Percentiles rank a stretch among this genome's conserved stretches.
These are phyloP conservation scores for Seira ritae DNA, from an alignment of 2,888 invertebrate genomes.

Conservation along the genomic window DNA sequence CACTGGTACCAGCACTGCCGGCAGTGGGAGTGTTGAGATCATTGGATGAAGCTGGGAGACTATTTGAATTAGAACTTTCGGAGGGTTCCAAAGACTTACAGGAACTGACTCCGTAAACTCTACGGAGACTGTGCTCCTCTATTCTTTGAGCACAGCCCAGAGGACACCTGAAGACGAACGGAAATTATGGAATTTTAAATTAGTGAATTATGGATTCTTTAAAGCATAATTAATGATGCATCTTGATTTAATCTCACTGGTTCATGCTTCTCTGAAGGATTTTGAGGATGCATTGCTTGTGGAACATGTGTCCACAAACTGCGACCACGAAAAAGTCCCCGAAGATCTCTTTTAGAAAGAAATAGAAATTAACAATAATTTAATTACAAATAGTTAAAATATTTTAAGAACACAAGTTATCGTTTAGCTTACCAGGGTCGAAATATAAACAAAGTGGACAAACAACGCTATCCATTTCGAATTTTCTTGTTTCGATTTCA, in stretches of 20 bases:
- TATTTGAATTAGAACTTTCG: conserved; percentile 33
- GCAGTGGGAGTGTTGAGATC: conserved; percentile 21
- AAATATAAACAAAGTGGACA: conserved; percentile 69
- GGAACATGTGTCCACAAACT: conserved; percentile 70
- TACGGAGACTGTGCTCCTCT: conserved; percentile 61
- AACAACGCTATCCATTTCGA: conserved; percentile 48
- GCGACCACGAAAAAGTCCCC: conserved; percentile 71
- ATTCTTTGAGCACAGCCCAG: conserved; percentile 65
- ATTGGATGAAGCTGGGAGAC: neutral
- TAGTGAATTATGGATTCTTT: too few species aligned
- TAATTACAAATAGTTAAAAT: neutral
- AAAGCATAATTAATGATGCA: too few species aligned
- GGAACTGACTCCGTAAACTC: conserved; percentile 69
- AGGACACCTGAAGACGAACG: conserved; percentile 63
- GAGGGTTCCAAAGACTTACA: conserved; percentile 38
- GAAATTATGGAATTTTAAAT: neutral
- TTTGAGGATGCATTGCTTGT: conserved; percentile 66
- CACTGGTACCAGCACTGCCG: conserved; percentile 7
- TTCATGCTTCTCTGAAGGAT: conserved; percentile 60
- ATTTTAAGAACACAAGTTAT: neutral
- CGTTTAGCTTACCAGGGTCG: conserved; percentile 64
- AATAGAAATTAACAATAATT: neutral
- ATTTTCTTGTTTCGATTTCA: too few species aligned
- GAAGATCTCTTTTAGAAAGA: conserved; percentile 60
- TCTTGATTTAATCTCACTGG: conserved; percentile 56